A percentile compares a stretch with the other conserved stretches of the same genome.
phyloP scores from a whole-genome alignment of 2,888 invertebrate species.

The Plebejus anna region DNA sequence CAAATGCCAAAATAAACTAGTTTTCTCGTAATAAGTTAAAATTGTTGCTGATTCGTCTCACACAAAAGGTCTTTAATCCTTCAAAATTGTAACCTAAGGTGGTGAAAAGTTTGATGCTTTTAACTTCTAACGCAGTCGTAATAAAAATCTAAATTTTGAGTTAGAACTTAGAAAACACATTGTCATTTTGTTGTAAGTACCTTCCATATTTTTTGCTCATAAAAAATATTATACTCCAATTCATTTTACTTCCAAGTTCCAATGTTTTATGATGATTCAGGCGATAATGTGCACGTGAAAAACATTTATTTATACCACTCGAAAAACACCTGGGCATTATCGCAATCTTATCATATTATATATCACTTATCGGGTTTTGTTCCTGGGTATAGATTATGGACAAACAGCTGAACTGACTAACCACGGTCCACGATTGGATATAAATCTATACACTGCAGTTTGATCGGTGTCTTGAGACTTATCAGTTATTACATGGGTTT shows the following conservation, averaged over 20 bases:
- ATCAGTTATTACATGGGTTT: not conserved
- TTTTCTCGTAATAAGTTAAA: not conserved
- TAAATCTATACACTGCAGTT: not conserved
- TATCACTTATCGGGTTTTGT: not conserved
- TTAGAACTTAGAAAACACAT: no score
- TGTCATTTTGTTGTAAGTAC: no score
- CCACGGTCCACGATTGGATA: not conserved
- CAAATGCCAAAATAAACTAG: no score
- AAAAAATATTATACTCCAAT: no score
- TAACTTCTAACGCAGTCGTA: no score
- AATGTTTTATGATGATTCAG: constrained; percentile 6
- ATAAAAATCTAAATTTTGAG: no score
- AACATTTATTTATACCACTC: not conserved
- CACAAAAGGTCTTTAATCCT: no score
- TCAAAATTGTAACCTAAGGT: no score
- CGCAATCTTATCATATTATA: not conserved
- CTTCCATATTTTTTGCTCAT: no score
- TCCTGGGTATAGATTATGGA: not conserved
- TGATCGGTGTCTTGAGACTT: not conserved
- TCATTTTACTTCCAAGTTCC: not conserved
- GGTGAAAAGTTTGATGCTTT: no score
- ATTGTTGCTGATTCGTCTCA: not conserved
- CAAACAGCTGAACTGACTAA: not conserved
- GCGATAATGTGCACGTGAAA: not conserved
- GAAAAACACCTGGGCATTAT: constrained; percentile 10